Base-by-base conservation (phyloP, 1,140 invertebrate species). In the Apis cerana region DNA sequence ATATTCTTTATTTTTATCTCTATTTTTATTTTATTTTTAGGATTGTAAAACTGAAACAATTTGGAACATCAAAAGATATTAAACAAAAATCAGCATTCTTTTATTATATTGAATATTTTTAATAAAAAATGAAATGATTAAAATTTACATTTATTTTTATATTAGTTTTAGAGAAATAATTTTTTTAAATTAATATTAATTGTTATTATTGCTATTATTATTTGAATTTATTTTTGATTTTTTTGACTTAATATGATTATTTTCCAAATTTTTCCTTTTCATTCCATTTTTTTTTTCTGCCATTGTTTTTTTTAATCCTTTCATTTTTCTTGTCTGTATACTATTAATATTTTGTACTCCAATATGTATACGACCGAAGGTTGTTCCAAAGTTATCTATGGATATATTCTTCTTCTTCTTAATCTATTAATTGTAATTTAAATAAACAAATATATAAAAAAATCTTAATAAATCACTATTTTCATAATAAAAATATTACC, bases 321-420 rank as follows among this genome's bases (percentile, higher is more conserved):
- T 99, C 96, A 99, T 97, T 93, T 99, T 99, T 78, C 98, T 96
- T 21, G 98, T 98, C 93, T 99, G 98, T 85, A 99, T 95, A 86
- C 96, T 97, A 43, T 95, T 94, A 21, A 99, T 95, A 91, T 99
- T 96, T 91, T 99, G 99, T 92, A 96, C 96, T 72, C 97, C 97
- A 95, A 99, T 96, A 93, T 99, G 99, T 79, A 99, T 96, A 77
- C 98, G 96, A 72, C 98, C 99, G 90, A 98, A 95, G 89, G 97
- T 98, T 12, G 97, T 97, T 80, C 99, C 98, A 92, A 99, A 97
- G 15, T 94, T 95, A 95, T 99, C 97, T 62, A 95, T 96, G 0
- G 96, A 96, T 70, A 99, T 96, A 94, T 99, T 99, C 95, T 99
- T 99, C 93, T 97, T 98, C 89, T 97, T 97, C 85, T 97, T 97